phyloP scores from a whole-genome alignment of 2,797 vertebrate species.

The Coendou prehensilis region DNA sequence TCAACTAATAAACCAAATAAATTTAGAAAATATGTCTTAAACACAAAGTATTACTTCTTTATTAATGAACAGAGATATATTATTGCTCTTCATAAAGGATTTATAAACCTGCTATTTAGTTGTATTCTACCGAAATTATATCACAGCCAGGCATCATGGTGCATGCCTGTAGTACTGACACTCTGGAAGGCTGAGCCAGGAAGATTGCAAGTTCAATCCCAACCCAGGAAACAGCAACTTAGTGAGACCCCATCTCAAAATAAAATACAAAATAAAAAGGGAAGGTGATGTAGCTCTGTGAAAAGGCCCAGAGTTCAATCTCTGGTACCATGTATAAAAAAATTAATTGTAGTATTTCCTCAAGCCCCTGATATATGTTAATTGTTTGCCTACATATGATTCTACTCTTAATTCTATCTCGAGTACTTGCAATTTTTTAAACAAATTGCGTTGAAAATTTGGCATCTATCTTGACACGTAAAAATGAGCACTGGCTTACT shows the following conservation, averaged over 20 bases:
- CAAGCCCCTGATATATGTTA: background rate
- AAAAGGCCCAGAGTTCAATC: background rate
- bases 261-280: background rate
- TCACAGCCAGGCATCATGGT: background rate
- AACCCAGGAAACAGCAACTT: background rate
- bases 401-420: constrained; percentile 15
- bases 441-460: background rate
- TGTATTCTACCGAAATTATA: constrained; percentile 13
- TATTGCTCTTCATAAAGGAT: background rate
- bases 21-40: background rate
- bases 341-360: background rate
- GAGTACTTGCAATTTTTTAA: background rate
- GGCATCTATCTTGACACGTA: background rate
- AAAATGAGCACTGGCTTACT: background rate
- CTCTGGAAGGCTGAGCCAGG: background rate
- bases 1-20: background rate
- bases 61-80: background rate
- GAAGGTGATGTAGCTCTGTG: background rate
- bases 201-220: background rate
- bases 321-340: background rate
- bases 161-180: background rate
- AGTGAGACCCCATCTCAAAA: background rate
- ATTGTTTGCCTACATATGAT: background rate
- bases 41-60: background rate
- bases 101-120: background rate